A percentile compares a stretch with the other conserved stretches of the same genome.
phyloP scores from a whole-genome alignment of 2,797 vertebrate genomes.

The Brachyalestes nurse region DNA sequence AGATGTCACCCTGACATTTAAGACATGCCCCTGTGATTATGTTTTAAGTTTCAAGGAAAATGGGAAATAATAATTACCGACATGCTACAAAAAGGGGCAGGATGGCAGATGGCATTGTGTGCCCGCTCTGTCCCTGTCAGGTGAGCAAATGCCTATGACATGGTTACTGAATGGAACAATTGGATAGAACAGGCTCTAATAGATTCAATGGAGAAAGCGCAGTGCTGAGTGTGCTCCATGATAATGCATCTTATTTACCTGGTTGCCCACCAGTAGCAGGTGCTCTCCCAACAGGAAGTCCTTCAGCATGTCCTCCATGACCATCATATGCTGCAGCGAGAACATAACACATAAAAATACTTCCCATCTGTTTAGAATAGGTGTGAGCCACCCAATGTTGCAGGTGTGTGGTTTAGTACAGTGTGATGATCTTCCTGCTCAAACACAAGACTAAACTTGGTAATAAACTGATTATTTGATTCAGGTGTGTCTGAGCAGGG shows the following conservation, averaged over 20 bases:
- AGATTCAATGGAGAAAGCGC: not conserved
- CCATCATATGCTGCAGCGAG: constrained; percentile 86
- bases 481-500: not conserved
- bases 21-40: too few species aligned
- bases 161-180: not conserved
- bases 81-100: too few species aligned
- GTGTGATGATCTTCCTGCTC: not conserved
- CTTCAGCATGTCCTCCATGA: constrained; percentile 99
- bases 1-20: not conserved
- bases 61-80: too few species aligned
- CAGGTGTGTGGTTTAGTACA: not conserved
- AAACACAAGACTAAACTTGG: not conserved
- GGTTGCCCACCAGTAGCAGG: constrained; percentile 94
- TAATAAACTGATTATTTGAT: not conserved
- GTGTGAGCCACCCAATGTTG: not conserved
- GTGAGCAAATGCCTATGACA: not conserved
- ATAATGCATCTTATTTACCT: constrained; percentile 80
- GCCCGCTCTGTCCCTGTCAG: too few species aligned
- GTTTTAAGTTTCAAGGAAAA: too few species aligned
- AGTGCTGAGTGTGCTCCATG: not conserved
- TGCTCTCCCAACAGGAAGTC: constrained; percentile 96
- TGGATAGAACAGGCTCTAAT: not conserved
- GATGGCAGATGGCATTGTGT: too few species aligned
- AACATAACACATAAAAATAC: constrained; percentile 30
- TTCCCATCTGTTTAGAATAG: not conserved